Evolutionary conservation across 2,797 vertebrate genomes (phyloP), one percentile per base, ranked within the genome.

Genomic region (Parauchenoglanis ngamensis): DNA sequence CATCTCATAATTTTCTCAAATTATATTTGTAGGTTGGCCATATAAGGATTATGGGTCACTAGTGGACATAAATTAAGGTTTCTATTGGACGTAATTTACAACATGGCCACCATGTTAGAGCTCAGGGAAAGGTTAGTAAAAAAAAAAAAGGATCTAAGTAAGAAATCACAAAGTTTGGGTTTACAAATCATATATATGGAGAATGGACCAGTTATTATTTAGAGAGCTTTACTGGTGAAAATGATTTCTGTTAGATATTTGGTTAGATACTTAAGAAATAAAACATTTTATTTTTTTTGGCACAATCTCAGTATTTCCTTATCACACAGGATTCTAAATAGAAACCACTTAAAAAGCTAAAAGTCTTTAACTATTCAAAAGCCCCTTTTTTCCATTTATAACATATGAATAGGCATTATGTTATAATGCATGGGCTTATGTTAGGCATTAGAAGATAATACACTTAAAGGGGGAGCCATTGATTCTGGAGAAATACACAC

Each of bases 21-120:
- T 89, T 85, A 65, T 68, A 88, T 23, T 57, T 72, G 72, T 85
- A 67, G 49, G n/a, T 12, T 25, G 5, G 68, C 59, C 40, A 44
- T 68, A 52, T 82, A 19, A 35, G 21, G 68, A 54, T 77, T 82
- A 56, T 78, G 88, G 28, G 77, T 79, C 54, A 35, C 54, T 59
- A 35, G 19, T 79, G 54, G 17, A 56, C 52, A 21, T 54, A 57
- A 31, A 35, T 85, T 75, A 31, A 13, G 44, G 76, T 52, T 52
- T 70, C 31, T 44, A 25, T 25, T 56, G 68, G 78, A 82, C 54
- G 72, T 72, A 73, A 72, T 85, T 87, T 87, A 82, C 59, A 85
- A 72, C 61, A 49, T 65, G 35, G 59, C n/a, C 78, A 46, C 52
- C n/a, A 19, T 44, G 31, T 63, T 59, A 54, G 61, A 56, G 35